Evolutionary conservation across 2,113 vertebrate species (phyloP).

Genomic region (Pseudorhombus dupliciocellatus): DNA sequence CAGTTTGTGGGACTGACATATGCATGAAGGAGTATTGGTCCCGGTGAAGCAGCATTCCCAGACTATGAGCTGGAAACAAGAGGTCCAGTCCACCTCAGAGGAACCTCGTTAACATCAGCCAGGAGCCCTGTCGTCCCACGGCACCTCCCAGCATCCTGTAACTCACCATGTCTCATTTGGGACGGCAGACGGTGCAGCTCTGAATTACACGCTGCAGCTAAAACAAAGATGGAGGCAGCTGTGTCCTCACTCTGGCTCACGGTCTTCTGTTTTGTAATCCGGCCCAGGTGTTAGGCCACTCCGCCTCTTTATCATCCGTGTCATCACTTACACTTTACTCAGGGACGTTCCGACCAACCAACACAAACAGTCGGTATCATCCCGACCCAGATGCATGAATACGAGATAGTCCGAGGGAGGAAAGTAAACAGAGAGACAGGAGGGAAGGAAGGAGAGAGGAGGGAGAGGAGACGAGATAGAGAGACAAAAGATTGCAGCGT

Average conservation of each 20-base stretch:
- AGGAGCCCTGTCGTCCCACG: slow-evolving; percentile 36
- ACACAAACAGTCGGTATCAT: slow-evolving; percentile 46
- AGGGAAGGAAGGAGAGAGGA: neutral
- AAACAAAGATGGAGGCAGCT: slow-evolving; percentile 52
- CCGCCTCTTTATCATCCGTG: slow-evolving; percentile 41
- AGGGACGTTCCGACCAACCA: slow-evolving; percentile 40
- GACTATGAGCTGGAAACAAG: slow-evolving; percentile 69
- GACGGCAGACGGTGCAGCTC: slow-evolving; percentile 26
- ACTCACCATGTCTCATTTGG: slow-evolving; percentile 34
- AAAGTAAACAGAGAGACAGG: slow-evolving; percentile 34
- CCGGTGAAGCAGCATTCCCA: slow-evolving; percentile 70
- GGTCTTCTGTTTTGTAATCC: slow-evolving; percentile 39
- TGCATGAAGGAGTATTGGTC: slow-evolving; percentile 54
- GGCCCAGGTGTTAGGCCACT: slow-evolving; percentile 50
- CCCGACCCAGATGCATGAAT: slow-evolving; percentile 42
- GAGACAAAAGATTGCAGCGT: slow-evolving; percentile 4
- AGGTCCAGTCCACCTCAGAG: slow-evolving; percentile 33
- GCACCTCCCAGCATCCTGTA: slow-evolving; percentile 33
- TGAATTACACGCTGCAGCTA: slow-evolving; percentile 11
- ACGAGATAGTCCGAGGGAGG: slow-evolving; percentile 36
- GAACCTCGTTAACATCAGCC: slow-evolving; percentile 51
- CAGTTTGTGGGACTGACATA: slow-evolving; percentile 43
- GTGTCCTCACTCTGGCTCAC: slow-evolving; percentile 23
- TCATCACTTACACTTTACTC: slow-evolving; percentile 39
- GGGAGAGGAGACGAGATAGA: slow-evolving; percentile 15